Percentiles rank a stretch among this genome's conserved stretches.
Evolutionary conservation across 2,888 invertebrate genomes (phyloP).

Genomic region (Torymus tubicola): DNA sequence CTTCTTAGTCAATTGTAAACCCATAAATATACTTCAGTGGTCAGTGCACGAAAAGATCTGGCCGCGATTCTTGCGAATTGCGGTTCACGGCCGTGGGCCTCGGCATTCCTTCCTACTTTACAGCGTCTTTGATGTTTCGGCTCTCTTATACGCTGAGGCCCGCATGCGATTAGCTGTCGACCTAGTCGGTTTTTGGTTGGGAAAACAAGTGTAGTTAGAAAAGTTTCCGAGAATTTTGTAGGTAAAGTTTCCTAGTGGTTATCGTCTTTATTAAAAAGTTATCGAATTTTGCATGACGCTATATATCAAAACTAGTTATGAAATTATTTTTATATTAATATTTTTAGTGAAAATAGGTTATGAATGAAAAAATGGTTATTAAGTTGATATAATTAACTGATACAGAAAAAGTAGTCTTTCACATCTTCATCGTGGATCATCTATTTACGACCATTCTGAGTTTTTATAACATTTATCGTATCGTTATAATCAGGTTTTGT

Average conservation of each 20-base stretch:
- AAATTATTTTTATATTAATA: no score
- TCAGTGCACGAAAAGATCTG: not conserved
- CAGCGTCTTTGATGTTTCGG: constrained; percentile 1
- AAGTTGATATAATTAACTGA: no score
- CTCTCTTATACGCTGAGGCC: not conserved
- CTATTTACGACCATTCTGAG: not conserved
- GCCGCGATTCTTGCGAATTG: constrained; percentile 59
- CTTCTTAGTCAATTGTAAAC: constrained; percentile 19
- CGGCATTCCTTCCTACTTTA: constrained; percentile 41
- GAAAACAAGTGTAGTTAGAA: not conserved
- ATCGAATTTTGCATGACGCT: no score
- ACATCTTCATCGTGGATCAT: no score
- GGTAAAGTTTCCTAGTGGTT: no score
- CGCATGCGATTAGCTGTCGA: no score
- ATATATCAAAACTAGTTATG: no score
- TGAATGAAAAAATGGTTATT: no score
- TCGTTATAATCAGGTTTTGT: constrained; percentile 30
- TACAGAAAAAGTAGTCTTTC: no score
- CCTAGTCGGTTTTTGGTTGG: not conserved
- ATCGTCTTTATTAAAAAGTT: not conserved
- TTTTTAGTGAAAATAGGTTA: no score
- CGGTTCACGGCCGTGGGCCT: constrained; percentile 64
- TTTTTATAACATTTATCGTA: constrained; percentile 4
- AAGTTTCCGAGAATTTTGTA: not conserved
- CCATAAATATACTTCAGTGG: constrained; percentile 17